phyloP scores from a whole-genome alignment of 2,888 invertebrate species.

The Allacma fusca region DNA sequence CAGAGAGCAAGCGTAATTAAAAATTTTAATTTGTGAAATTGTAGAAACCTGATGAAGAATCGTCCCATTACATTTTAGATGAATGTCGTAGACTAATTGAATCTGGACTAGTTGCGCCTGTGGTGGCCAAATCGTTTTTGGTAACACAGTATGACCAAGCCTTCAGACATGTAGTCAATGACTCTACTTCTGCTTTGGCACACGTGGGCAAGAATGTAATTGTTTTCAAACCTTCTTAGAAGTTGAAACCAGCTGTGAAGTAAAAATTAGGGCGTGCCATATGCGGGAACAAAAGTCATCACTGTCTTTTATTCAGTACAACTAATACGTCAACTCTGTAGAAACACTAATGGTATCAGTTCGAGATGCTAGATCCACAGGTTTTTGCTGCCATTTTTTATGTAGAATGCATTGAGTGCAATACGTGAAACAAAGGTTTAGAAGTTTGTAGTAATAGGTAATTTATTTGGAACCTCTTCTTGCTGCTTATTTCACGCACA shows the following conservation, averaged over 20 bases:
- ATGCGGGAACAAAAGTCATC: neutral
- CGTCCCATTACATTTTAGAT: slow-evolving; percentile 49
- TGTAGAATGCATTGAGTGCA: neutral
- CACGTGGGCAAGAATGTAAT: slow-evolving; percentile 61
- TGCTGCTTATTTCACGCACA: no score
- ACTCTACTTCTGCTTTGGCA: slow-evolving; percentile 56
- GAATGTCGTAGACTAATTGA: slow-evolving; percentile 58
- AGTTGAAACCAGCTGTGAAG: neutral
- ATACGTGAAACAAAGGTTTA: neutral
- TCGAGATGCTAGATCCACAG: neutral
- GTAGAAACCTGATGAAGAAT: slow-evolving; percentile 43
- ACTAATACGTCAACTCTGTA: neutral
- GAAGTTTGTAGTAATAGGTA: neutral
- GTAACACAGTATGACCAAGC: slow-evolving; percentile 61
- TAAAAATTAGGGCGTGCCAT: neutral
- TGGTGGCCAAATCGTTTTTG: slow-evolving; percentile 60
- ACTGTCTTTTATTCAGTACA: neutral
- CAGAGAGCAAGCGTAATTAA: no score
- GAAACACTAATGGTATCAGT: neutral
- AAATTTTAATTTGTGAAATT: slow-evolving; percentile 19
- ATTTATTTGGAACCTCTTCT: no score
- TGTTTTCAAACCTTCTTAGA: slow-evolving; percentile 52
- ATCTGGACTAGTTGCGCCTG: slow-evolving; percentile 56
- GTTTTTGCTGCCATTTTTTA: neutral
- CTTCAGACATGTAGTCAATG: slow-evolving; percentile 57